phyloP scores from a whole-genome alignment of 2,888 invertebrate species.

The Eustalomyia histrio region DNA sequence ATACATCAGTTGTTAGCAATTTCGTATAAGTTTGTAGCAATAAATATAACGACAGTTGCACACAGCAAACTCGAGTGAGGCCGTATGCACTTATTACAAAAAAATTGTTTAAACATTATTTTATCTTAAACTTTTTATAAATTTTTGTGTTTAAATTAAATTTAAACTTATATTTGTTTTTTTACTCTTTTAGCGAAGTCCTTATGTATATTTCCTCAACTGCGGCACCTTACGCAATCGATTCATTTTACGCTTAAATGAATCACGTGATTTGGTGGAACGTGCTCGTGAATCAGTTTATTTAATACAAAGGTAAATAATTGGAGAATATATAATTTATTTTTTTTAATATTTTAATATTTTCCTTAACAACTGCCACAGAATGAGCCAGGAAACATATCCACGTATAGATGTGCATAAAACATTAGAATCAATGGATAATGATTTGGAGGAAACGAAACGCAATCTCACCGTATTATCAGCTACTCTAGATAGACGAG shows the following conservation, averaged over 20 bases:
- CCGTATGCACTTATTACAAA: too few relatives aligned
- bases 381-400: constrained; percentile 79
- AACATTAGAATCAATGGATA: constrained; percentile 76
- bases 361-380: constrained; percentile 58
- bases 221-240: constrained; percentile 79
- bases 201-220: constrained; percentile 79
- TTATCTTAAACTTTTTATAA: too few relatives aligned
- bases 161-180: constrained; percentile 17
- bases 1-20: not conserved
- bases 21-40: not conserved
- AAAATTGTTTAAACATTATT: too few relatives aligned
- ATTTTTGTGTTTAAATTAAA: too few relatives aligned
- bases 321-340: not conserved
- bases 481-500: constrained; percentile 89
- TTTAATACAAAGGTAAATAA: constrained; percentile 75
- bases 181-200: constrained; percentile 74
- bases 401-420: constrained; percentile 78
- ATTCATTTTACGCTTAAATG: constrained; percentile 79
- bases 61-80: not conserved
- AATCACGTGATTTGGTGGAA: constrained; percentile 79
- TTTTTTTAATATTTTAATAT: not conserved
- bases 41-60: not conserved
- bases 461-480: constrained; percentile 80
- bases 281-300: constrained; percentile 78
- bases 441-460: constrained; percentile 78